Evolutionary conservation across 2,888 invertebrate species (phyloP).

Genomic region (Venusia cambrica): DNA sequence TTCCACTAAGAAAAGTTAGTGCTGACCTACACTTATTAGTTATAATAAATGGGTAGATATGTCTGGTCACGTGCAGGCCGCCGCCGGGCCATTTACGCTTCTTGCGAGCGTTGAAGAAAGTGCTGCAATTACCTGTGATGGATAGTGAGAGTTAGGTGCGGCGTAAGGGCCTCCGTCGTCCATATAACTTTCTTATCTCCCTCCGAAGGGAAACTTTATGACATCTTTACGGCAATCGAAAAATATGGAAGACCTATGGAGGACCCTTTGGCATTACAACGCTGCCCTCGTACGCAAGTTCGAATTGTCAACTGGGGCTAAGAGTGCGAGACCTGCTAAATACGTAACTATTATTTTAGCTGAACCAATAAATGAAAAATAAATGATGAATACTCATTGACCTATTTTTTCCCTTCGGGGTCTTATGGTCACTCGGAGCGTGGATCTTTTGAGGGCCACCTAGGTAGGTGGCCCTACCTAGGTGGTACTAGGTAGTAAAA

Average conservation of each 20-base stretch:
- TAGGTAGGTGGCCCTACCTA: too few species aligned
- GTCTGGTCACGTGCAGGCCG: slow-evolving; percentile 66
- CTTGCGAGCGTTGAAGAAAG: slow-evolving; percentile 69
- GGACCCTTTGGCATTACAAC: slow-evolving; percentile 59
- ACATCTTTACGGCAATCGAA: slow-evolving; percentile 71
- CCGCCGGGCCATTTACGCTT: slow-evolving; percentile 66
- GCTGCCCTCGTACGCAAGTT: slow-evolving; percentile 46
- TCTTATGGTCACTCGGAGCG: too few species aligned
- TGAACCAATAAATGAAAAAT: too few species aligned
- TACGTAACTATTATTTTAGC: too few species aligned
- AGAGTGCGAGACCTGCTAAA: slow-evolving; percentile 18
- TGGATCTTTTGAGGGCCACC: too few species aligned
- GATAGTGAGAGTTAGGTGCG: slow-evolving; percentile 67
- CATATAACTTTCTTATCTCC: slow-evolving; percentile 72
- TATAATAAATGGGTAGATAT: slow-evolving; percentile 61
- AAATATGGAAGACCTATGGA: slow-evolving; percentile 68
- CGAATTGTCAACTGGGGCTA: slow-evolving; percentile 45
- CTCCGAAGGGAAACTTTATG: slow-evolving; percentile 67
- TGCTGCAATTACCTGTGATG: slow-evolving; percentile 71
- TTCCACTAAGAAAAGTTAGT: slow-evolving; percentile 49
- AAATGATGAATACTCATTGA: too few species aligned
- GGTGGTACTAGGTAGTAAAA: too few species aligned
- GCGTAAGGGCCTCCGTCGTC: slow-evolving; percentile 60
- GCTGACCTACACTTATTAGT: too few species aligned
- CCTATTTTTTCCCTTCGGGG: too few species aligned